phyloP scores from a whole-genome alignment of 2,113 vertebrate genomes.

The Tretioscincus oriximinensis region DNA sequence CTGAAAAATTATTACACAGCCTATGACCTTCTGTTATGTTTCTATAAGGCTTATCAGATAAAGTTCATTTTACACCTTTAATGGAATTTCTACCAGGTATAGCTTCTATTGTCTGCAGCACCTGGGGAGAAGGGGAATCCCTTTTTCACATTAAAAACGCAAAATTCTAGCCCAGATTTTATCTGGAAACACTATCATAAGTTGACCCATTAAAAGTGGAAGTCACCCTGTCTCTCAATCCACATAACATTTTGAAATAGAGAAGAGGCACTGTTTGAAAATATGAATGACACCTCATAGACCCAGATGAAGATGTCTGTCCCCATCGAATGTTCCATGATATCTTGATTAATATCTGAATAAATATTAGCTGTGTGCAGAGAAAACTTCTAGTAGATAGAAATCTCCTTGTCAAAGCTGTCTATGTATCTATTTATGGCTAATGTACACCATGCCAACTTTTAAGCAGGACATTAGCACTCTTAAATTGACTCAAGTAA shows the following conservation, averaged over 20 bases:
- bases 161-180: too few species aligned
- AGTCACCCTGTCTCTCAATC: not conserved
- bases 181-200: too few species aligned
- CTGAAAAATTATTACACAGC: too few species aligned
- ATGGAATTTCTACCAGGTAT: too few species aligned
- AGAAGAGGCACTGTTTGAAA: constrained; percentile 1
- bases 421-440: not conserved
- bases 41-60: too few species aligned
- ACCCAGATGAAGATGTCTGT: too few species aligned
- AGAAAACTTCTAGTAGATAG: not conserved
- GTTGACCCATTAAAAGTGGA: too few species aligned
- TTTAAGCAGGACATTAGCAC: not conserved
- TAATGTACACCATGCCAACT: not conserved
- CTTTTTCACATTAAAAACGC: too few species aligned
- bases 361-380: not conserved
- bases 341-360: not conserved
- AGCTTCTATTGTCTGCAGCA: too few species aligned
- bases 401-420: not conserved
- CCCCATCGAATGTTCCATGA: not conserved
- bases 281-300: not conserved
- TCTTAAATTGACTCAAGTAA: not conserved
- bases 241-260: constrained; percentile 35
- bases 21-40: too few species aligned
- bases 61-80: too few species aligned
- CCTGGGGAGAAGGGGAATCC: too few species aligned